phyloP scores from a whole-genome alignment of 2,113 vertebrate species.

The Megaceryle maxima region DNA sequence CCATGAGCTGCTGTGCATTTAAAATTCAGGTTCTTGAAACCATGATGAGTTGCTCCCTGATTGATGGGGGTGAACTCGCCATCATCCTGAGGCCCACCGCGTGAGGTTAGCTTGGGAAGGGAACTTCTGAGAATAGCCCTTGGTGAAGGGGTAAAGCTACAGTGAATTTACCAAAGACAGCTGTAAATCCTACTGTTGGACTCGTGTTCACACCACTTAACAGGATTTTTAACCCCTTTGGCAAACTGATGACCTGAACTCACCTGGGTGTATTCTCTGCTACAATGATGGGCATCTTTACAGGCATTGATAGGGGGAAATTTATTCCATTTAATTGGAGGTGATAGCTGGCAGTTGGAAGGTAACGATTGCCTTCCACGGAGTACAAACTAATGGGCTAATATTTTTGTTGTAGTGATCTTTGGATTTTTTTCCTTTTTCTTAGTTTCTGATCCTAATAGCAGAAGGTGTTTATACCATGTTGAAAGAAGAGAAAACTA shows the following conservation, averaged over 20 bases:
- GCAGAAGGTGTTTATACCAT: neutral
- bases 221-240: neutral
- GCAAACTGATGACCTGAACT: neutral
- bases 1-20: neutral
- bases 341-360: neutral
- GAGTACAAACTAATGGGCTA: neutral
- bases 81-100: rapidly evolving
- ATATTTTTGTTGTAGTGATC: neutral
- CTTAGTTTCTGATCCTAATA: neutral
- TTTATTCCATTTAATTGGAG: neutral
- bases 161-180: neutral
- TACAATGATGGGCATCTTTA: neutral
- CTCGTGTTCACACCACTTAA: neutral
- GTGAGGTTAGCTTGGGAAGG: neutral
- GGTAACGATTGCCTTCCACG: neutral
- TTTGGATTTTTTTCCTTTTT: neutral
- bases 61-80: neutral
- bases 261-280: neutral
- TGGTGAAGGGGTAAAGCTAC: neutral
- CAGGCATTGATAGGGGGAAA: neutral
- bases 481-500: neutral
- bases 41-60: neutral
- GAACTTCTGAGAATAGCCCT: neutral
- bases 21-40: neutral
- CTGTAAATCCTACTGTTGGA: neutral